A percentile compares a stretch with the other conserved stretches of the same genome.
phyloP scores from a whole-genome alignment of 2,888 invertebrate species.

The Oxycera nigricornis region DNA sequence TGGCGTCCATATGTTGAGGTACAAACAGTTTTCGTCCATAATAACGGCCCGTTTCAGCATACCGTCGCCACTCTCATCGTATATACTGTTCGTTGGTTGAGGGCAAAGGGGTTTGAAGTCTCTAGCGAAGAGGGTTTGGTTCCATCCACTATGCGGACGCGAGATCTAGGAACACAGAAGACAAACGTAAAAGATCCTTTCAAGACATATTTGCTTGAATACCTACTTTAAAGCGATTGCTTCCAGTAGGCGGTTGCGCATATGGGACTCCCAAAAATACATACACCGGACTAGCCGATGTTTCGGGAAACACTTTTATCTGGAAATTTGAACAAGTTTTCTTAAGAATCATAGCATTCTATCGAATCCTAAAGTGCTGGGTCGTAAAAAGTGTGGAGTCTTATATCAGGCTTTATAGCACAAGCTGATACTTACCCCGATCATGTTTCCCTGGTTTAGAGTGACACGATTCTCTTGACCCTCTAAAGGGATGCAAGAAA shows the following conservation, averaged over 20 bases:
- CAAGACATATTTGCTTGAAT: too few species aligned
- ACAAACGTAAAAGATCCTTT: too few species aligned
- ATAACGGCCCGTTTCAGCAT: conserved; percentile 47
- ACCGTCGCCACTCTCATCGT: conserved; percentile 57
- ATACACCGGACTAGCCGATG: conserved; percentile 68
- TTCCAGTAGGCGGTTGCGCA: conserved; percentile 77
- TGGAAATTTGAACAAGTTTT: conserved; percentile 55
- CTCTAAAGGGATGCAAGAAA: not conserved
- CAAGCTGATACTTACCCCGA: conserved; percentile 64
- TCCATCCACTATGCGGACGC: conserved; percentile 71
- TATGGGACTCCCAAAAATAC: conserved; percentile 82
- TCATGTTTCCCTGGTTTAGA: conserved; percentile 67
- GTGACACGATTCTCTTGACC: conserved; percentile 65
- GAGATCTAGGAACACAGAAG: too few species aligned
- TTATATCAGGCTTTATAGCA: not conserved
- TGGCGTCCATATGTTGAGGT: conserved; percentile 88
- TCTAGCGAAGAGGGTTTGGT: conserved; percentile 72
- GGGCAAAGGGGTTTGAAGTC: conserved; percentile 76
- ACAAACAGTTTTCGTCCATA: conserved; percentile 82
- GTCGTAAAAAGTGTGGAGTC: not conserved
- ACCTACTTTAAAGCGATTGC: conserved; percentile 75
- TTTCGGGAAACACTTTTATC: conserved; percentile 73
- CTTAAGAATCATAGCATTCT: too few species aligned
- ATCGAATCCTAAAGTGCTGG: too few species aligned
- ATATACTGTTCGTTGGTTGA: conserved; percentile 63